phyloP scores from a whole-genome alignment of 1,140 invertebrate genomes.

The Calephelis nemesis region DNA sequence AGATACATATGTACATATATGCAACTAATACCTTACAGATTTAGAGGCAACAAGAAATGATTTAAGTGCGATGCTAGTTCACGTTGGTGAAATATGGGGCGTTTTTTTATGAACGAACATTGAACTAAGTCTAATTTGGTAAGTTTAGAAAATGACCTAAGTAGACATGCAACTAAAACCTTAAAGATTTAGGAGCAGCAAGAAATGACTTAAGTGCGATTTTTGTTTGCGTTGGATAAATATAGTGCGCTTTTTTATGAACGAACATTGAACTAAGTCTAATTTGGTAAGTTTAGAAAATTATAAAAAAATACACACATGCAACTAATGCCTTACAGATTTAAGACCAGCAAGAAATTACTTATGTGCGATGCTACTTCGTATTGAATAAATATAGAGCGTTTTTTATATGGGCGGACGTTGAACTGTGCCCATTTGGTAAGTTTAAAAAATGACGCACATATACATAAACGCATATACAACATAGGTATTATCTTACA shows the following conservation, averaged over 20 bases:
- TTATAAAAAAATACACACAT: constrained; percentile 49
- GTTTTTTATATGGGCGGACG: constrained; percentile 32
- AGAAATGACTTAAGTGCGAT: not conserved
- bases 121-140: constrained; percentile 39
- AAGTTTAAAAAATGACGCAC: too few species aligned
- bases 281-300: constrained; percentile 28
- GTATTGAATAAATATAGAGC: not conserved
- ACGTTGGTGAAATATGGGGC: not conserved
- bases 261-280: constrained; percentile 36
- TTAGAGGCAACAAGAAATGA: constrained; percentile 37
- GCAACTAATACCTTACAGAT: constrained; percentile 52
- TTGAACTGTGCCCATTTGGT: too few species aligned
- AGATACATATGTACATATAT: constrained; percentile 37
- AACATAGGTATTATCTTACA: too few species aligned
- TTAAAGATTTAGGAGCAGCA: constrained; percentile 49
- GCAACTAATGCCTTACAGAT: constrained; percentile 52
- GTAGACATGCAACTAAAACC: constrained; percentile 38
- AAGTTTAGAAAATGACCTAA: not conserved
- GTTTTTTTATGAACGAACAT: constrained; percentile 31
- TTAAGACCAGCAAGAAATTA: constrained; percentile 38
- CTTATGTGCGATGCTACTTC: not conserved
- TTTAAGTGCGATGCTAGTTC: not conserved
- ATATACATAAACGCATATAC: too few species aligned
- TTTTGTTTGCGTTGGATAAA: not conserved
- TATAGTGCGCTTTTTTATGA: constrained; percentile 20